Evolutionary conservation across 2,888 invertebrate species (phyloP).

Genomic region (Mayetiola destructor): DNA sequence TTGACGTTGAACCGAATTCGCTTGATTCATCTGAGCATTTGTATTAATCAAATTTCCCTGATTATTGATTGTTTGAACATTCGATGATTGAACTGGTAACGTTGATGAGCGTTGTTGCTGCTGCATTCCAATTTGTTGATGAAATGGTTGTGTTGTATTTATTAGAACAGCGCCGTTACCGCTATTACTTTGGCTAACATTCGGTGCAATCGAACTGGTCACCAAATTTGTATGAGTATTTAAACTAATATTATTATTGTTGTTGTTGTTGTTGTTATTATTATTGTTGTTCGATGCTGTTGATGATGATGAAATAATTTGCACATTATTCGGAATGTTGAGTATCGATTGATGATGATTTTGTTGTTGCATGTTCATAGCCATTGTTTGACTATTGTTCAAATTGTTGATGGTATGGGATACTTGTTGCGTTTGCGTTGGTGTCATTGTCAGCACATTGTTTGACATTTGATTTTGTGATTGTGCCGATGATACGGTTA

Average conservation of each 20-base stretch:
- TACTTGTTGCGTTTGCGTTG: conserved; percentile 8
- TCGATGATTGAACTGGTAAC: neutral
- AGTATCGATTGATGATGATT: conserved; percentile 17
- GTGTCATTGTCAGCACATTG: neutral
- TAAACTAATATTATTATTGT: conserved; percentile 10
- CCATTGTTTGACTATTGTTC: conserved; percentile 12
- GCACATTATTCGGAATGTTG: conserved; percentile 18
- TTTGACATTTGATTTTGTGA: neutral
- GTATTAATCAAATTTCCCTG: conserved; percentile 2
- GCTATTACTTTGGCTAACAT: neutral
- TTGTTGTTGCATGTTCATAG: conserved; percentile 17
- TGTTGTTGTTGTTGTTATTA: conserved; percentile 11
- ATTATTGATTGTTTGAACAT: conserved; percentile 1
- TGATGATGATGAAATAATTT: conserved; percentile 16
- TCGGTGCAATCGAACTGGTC: conserved; percentile 13
- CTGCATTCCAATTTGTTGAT: neutral
- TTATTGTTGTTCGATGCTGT: neutral
- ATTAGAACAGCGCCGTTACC: conserved; percentile 7
- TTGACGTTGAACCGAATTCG: neutral
- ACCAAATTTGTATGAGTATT: conserved; percentile 13
- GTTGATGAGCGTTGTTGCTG: too few relatives aligned
- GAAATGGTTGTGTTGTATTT: neutral
- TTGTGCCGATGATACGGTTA: too few relatives aligned
- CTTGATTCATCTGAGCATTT: conserved; percentile 16
- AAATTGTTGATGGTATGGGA: neutral